Evolutionary conservation across 2,113 vertebrate genomes (phyloP), one percentile per base, ranked within the genome.

Genomic region (Coturnix japonica): DNA sequence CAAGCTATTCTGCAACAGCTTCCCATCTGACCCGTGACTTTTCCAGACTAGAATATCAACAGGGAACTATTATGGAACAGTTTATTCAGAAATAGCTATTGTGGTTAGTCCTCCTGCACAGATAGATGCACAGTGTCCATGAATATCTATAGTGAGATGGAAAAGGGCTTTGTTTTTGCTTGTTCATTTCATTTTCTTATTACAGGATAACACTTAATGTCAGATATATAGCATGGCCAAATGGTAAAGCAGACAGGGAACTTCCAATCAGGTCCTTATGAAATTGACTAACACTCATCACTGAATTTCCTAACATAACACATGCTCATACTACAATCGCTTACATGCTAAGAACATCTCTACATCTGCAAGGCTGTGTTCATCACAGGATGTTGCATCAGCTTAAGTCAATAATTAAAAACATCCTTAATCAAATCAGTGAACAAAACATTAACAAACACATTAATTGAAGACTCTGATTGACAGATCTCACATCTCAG

Each of bases 351-450:
- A 87, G 53, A 87, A 44, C 51, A 60, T 79, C 39, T 77, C 75
- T 64, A 35, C 60, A 67, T 93, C 81, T 89, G 56, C 67, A 87
- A 76, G 47, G 28, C 69, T 77, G 22, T 9, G 30, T 56, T 75
- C 56, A 64, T 66, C 87, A 65, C 72, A 92, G 92, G 84, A 93
- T 93, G 57, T 92, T 95, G 70, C 85, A 92, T 85, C 74, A 87
- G 35, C 78, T 77, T 92, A 94, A 95, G 51, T 41, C 87, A 91
- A 95, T 93, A 6, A 90, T 67, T 93, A 9, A 28, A 63, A 90
- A 72, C 25, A 22, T 41, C 76, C 65, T 59, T 85, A 93, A 95
- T 93, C 85, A 95, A 82, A 56, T 54, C 43, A 80, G 22, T 28
- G 15, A 46, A 30, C 93, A 93, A 94, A 89, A 63, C 79, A 82